Evolutionary conservation across 2,888 invertebrate species (phyloP), one percentile per base, ranked within the genome.

Genomic region (Pseudococcus viburni): DNA sequence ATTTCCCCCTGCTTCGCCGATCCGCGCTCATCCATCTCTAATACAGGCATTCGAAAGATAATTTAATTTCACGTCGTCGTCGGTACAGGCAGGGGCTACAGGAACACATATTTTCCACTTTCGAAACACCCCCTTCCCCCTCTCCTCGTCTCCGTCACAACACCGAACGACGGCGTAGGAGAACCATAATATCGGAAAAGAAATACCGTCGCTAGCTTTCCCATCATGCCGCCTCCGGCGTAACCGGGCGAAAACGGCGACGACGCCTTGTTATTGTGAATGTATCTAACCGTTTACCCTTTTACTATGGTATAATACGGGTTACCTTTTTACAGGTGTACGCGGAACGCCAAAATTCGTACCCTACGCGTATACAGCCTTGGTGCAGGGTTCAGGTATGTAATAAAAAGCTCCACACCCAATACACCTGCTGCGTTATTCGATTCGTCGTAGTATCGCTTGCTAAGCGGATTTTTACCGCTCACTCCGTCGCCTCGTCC

Each of bases 11-110:
- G 9, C 64, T 5, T 12, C 19, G 9, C 64, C 22, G 15, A 19
- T 59, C 59, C n/a, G 1, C 4, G 4, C 59, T 22, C 22, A 8
- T 64, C 12, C 64, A 22, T 64, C 64, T 64, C 64, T 64, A 64
- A 64, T 64, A 64, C 64, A 59, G 19, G 59, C 59, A 19, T 59
- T 59, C 9, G 59, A 59, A 19, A 59, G 59, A 59, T 59, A 59
- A 59, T 59, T 59, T 59, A 59, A 59, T 59, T 59, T 59, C 59
- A 59, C 59, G 19, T 59, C 51, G 7, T 55, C 55, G 55, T 55
- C 55, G 55, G 15, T n/a, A 6, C n/a, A 8, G 19, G 19, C 26
- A 33, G 26, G 26, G 26, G 26, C 26, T 59, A 59, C 22, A 64
- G 64, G 42, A 42, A 42, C 42, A 42, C 8, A 42, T 22, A 64